phyloP scores from a whole-genome alignment of 2,888 invertebrate species.

The Piscicola geometra region DNA sequence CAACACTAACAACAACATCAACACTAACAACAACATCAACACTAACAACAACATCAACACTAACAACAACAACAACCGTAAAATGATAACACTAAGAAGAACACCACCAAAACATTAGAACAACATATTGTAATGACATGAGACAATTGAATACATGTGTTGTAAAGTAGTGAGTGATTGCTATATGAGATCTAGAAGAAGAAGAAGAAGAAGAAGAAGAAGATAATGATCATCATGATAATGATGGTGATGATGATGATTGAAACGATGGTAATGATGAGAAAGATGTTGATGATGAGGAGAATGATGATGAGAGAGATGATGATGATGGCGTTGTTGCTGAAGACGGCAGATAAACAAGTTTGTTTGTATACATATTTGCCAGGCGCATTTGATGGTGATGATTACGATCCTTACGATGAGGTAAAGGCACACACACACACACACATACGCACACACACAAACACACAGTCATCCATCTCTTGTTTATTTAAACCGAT shows the following conservation, averaged over 20 bases:
- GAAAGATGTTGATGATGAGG: neutral
- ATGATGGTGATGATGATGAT: neutral
- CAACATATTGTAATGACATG: no score
- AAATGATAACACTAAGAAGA: no score
- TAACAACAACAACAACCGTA: no score
- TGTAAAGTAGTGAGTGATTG: no score
- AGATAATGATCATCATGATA: neutral
- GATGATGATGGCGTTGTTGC: neutral
- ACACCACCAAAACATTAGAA: no score
- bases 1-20: no score
- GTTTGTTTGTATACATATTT: neutral
- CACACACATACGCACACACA: conserved; percentile 28
- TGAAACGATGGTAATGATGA: neutral
- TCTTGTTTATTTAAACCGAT: no score
- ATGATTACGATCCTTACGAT: neutral
- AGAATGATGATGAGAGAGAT: conserved; percentile 3
- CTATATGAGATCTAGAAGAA: neutral
- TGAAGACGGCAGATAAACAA: neutral
- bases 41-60: no score
- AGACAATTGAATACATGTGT: no score
- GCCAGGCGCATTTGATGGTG: neutral
- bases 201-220: conserved; percentile 1
- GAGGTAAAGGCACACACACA: conserved; percentile 12
- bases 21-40: no score
- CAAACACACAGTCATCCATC: neutral